phyloP scores from a whole-genome alignment of 2,797 vertebrate genomes.

The Sebastes steindachneri region DNA sequence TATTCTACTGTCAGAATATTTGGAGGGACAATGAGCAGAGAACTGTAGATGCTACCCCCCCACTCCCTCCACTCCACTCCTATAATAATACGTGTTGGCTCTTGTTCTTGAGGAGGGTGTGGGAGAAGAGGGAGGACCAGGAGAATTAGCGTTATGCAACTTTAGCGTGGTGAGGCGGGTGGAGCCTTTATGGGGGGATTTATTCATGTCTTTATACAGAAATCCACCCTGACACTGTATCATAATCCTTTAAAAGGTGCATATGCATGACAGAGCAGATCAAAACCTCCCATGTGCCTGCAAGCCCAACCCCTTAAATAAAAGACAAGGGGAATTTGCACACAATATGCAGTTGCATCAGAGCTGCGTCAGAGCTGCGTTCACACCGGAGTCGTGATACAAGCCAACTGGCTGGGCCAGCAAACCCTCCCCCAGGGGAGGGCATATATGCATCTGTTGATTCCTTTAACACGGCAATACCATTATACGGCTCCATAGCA shows the following conservation, averaged over 20 bases:
- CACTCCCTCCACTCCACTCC: background rate
- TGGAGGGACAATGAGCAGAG: conserved; percentile 47
- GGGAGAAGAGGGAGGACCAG: conserved; percentile 11
- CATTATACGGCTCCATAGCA: background rate
- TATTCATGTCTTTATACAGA: conserved; percentile 61
- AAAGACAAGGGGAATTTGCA: background rate
- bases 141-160: conserved; percentile 44
- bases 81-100: conserved; percentile 14
- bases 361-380: background rate
- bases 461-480: conserved; percentile 30
- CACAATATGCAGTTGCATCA: background rate
- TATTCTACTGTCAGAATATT: conserved; percentile 62
- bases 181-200: conserved; percentile 50
- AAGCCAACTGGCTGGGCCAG: background rate
- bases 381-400: conserved; percentile 12
- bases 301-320: conserved; percentile 15
- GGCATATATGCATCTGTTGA: conserved; percentile 44
- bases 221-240: conserved; percentile 57
- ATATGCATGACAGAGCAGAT: conserved; percentile 45
- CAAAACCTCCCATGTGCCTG: conserved; percentile 26
- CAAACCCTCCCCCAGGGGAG: background rate
- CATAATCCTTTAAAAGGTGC: conserved; percentile 70
- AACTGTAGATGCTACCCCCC: conserved; percentile 1
- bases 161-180: conserved; percentile 13
- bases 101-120: conserved; percentile 26